phyloP scores from a whole-genome alignment of 1,140 invertebrate genomes.

The Drosophila obscura region DNA sequence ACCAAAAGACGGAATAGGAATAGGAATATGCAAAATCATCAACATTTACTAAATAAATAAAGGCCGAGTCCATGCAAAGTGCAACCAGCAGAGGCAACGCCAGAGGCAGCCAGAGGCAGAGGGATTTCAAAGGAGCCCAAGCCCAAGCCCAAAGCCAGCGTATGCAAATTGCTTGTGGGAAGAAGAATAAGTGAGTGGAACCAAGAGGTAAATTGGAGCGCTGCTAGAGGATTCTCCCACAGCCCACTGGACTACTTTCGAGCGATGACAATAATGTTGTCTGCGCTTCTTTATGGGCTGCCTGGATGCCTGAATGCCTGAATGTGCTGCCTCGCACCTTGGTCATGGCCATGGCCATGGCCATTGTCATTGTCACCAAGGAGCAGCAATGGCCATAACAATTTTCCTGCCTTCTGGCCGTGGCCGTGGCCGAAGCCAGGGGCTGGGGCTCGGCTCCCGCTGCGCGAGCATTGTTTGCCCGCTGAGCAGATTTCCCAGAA shows the following conservation, averaged over 20 bases:
- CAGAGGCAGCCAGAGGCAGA: not conserved
- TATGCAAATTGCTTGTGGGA: constrained; percentile 67
- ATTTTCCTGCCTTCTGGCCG: constrained; percentile 50
- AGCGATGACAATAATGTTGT: constrained; percentile 75
- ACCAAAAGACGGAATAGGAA: not conserved
- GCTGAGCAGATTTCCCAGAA: constrained; percentile 76
- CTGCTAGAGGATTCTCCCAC: constrained; percentile 67
- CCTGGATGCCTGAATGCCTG: not conserved
- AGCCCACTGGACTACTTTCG: constrained; percentile 74
- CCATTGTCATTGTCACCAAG: constrained; percentile 67
- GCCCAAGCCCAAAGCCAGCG: not conserved
- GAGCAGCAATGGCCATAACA: constrained; percentile 49
- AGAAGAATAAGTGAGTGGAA: constrained; percentile 23
- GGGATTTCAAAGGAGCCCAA: constrained; percentile 11
- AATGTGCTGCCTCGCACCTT: not conserved
- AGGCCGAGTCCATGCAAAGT: constrained; percentile 21
- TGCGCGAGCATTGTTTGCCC: constrained; percentile 57
- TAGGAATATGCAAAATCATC: constrained; percentile 38
- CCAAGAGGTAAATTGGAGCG: constrained; percentile 56
- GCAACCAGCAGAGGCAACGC: constrained; percentile 9
- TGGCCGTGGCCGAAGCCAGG: constrained; percentile 22
- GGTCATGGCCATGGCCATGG: constrained; percentile 1
- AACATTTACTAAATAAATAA: constrained; percentile 44
- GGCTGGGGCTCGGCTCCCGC: constrained; percentile 50
- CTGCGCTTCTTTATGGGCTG: constrained; percentile 66